phyloP scores from a whole-genome alignment of 1,140 invertebrate genomes.

The Anastrepha obliqua region DNA sequence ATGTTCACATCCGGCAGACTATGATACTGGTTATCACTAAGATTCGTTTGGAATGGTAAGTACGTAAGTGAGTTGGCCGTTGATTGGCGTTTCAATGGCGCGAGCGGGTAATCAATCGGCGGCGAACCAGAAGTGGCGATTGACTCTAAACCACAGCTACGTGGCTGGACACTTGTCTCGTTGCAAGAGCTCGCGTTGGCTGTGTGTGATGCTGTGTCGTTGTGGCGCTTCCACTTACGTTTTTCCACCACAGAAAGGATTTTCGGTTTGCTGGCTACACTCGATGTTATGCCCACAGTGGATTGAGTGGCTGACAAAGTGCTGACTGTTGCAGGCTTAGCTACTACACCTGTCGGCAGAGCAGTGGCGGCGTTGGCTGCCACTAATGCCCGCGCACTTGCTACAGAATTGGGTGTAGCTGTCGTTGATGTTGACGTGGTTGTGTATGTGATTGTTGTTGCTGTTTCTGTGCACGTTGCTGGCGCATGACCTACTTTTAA shows the following conservation, averaged over 20 bases:
- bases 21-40: slow-evolving; percentile 80
- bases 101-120: slow-evolving; percentile 16
- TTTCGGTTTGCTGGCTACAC: slow-evolving; percentile 67
- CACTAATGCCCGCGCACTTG: background rate
- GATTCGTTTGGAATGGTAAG: slow-evolving; percentile 59
- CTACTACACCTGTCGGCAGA: background rate
- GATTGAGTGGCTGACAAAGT: background rate
- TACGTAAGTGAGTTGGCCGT: slow-evolving; percentile 35
- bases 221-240: slow-evolving; percentile 61
- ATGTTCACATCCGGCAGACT: slow-evolving; percentile 81
- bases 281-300: slow-evolving; percentile 61
- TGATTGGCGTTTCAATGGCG: slow-evolving; percentile 1
- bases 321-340: background rate
- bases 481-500: slow-evolving; percentile 64
- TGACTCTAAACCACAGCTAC: slow-evolving; percentile 29
- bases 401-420: background rate
- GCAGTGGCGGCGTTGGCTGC: background rate
- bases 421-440: background rate
- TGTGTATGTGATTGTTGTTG: background rate
- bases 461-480: background rate
- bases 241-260: slow-evolving; percentile 69
- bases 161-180: background rate
- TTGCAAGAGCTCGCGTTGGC: background rate
- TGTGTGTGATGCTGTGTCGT: slow-evolving; percentile 31
- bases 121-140: background rate